Evolutionary conservation across 2,113 vertebrate species (phyloP).

Genomic region (Ceuthmochares aereus): DNA sequence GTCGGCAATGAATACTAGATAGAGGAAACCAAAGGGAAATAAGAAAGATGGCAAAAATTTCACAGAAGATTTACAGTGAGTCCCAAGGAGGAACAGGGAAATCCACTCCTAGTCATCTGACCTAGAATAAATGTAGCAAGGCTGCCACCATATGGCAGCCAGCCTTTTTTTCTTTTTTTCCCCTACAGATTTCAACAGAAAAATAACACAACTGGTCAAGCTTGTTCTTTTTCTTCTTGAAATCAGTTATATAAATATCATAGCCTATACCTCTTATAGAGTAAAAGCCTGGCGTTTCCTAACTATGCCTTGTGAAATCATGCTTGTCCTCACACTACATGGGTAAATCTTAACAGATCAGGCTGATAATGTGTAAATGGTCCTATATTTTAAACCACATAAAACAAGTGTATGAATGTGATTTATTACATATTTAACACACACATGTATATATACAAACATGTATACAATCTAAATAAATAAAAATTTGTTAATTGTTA

Average conservation of each 20-base stretch:
- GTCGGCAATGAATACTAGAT: conserved; percentile 56
- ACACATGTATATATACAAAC: not conserved
- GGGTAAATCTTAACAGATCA: not conserved
- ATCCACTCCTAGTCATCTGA: not conserved
- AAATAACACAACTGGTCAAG: not conserved
- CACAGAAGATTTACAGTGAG: conserved; percentile 55
- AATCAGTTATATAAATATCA: not conserved
- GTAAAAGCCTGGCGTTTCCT: not conserved
- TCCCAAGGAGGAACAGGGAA: not conserved
- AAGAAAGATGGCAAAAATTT: conserved; percentile 49
- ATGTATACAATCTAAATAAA: not conserved
- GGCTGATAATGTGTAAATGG: not conserved
- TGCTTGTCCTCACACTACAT: not conserved
- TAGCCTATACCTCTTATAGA: not conserved
- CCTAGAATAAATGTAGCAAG: conserved; percentile 33
- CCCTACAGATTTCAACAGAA: not conserved
- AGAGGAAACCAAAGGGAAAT: conserved; percentile 46
- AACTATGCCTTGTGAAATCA: not conserved
- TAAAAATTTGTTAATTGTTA: not conserved
- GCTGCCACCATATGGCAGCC: conserved; percentile 55
- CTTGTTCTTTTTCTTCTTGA: not conserved
- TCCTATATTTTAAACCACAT: not conserved
- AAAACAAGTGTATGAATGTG: not conserved
- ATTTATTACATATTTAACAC: not conserved
- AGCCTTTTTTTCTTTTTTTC: not conserved